Evolutionary conservation across 1,140 invertebrate species (phyloP), one percentile per base, ranked within the genome.

Genomic region (Psix sp.): DNA sequence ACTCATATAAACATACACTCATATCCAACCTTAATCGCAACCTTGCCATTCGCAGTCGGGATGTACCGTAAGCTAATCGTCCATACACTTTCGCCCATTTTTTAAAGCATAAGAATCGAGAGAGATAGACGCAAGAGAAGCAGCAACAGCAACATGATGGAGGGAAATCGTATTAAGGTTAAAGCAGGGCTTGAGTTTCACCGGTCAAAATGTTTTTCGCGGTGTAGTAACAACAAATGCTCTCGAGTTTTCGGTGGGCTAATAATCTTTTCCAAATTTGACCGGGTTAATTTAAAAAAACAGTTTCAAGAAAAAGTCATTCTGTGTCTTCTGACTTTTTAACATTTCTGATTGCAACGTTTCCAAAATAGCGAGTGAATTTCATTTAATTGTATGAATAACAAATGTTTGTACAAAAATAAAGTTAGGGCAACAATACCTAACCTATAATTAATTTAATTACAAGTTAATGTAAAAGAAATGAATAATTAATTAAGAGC

Each of bases 61-160:
- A 71, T 62, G 48, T 71, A 71, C 67, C 67, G 67, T 71, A 71
- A 70, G 54, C 54, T 70, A 60, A 70, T 70, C 66, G 48, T 60
- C 46, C 56, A 42, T 60, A 68, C 65, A 59, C 65, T 68, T 68
- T 68, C 65, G 65, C 65, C 46, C 54, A 68, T 59, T 68, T 68
- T 67, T 67, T 49, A n/a, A 11, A 57, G 29, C 20, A 39, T 3
- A 39, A 46, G 48, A 59, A 54, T 29, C 26, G 21, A 70, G 39
- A 59, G 29, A 51, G 43, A 43, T 4, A 49, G 33, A 52, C 16
- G 6, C 13, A 36, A 29, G 18, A 49, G 5, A 11, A 18, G 18
- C 13, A 18, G 21, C n/a, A 18, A 52, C 26, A n/a, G 26, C 7
- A n/a, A n/a, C 26, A 52, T 3, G 35, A 42, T 35, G 36, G 16